phyloP scores from a whole-genome alignment of 2,113 vertebrate genomes.

The Nycticorax nycticorax region DNA sequence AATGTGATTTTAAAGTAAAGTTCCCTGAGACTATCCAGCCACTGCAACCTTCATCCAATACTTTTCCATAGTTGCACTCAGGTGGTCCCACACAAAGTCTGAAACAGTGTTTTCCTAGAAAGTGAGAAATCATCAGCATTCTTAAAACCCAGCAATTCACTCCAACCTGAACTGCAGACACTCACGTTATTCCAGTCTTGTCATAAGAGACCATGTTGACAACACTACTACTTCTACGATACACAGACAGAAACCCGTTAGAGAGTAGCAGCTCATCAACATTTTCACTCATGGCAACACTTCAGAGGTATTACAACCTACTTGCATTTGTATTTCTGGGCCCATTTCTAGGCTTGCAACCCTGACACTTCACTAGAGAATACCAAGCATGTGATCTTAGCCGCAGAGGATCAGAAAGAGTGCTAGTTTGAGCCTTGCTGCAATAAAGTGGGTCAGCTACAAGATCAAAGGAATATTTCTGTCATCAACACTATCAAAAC shows the following conservation, averaged over 20 bases:
- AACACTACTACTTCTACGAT: neutral
- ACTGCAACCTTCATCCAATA: neutral
- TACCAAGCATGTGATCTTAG: constrained; percentile 25
- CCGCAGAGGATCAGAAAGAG: neutral
- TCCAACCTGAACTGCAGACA: neutral
- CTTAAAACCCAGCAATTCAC: neutral
- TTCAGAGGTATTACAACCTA: neutral
- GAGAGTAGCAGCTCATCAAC: neutral
- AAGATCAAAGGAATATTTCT: constrained; percentile 51
- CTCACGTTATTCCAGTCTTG: neutral
- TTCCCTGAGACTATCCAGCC: neutral
- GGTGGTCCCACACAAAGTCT: neutral
- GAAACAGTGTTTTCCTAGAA: neutral
- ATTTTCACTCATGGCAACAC: neutral
- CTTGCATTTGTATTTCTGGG: neutral
- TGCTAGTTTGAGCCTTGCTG: neutral
- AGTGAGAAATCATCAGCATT: neutral
- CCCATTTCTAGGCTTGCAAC: neutral
- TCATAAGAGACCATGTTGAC: neutral
- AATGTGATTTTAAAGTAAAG: neutral
- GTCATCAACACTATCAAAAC: constrained; percentile 9
- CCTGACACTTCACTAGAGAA: constrained; percentile 20
- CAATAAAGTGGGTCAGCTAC: constrained; percentile 41
- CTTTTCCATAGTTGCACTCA: neutral
- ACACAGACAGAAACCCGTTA: neutral